phyloP scores from a whole-genome alignment of 2,797 vertebrate genomes.

The Neolamprologus multifasciatus region DNA sequence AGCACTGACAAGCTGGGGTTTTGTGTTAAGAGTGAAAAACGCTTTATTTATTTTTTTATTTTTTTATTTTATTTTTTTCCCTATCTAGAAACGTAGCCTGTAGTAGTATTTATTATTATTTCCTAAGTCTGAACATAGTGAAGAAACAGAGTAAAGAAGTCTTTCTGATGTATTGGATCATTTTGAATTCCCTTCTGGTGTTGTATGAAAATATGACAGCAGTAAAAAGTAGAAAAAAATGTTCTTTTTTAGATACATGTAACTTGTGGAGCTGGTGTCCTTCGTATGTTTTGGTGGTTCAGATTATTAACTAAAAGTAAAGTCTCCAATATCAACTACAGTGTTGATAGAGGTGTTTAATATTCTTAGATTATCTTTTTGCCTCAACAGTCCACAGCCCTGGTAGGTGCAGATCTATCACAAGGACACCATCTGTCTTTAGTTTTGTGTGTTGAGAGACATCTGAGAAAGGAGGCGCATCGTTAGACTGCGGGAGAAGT shows the following conservation, averaged over 20 bases:
- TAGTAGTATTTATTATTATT: neutral
- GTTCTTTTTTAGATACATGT: neutral
- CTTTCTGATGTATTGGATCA: neutral
- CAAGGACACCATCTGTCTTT: neutral
- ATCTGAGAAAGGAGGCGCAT: constrained; percentile 19
- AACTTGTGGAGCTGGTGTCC: neutral
- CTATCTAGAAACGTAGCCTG: neutral
- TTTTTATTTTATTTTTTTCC: accelerated
- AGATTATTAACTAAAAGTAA: neutral
- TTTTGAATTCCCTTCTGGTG: neutral
- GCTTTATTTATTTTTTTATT: neutral
- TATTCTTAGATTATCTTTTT: neutral
- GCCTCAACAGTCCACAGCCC: neutral
- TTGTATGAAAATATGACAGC: neutral
- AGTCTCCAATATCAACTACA: neutral
- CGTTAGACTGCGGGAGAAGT: neutral
- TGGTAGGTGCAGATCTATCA: neutral
- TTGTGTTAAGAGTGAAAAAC: neutral
- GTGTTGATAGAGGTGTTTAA: neutral
- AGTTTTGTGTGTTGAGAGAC: constrained; percentile 15
- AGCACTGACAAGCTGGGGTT: neutral
- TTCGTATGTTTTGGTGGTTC: neutral
- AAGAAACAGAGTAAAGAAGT: neutral
- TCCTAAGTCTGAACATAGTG: neutral
- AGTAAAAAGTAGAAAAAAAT: neutral